Evolutionary conservation across 2,888 invertebrate species (phyloP).

Genomic region (Loripinus fragilis): DNA sequence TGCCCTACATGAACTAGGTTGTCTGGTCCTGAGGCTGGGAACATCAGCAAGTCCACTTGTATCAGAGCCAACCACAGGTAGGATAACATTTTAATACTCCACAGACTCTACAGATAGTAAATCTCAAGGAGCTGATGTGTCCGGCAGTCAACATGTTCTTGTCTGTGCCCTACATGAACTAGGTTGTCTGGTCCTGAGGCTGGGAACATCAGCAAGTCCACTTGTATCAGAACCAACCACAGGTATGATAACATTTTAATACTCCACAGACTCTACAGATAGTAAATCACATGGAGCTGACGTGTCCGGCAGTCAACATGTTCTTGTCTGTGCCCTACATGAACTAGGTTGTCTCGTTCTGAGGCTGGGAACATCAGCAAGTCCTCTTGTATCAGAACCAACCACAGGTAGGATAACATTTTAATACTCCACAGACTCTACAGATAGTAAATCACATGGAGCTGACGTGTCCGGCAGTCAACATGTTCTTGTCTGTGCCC

Average conservation of each 20-base stretch:
- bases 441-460: constrained; percentile 69
- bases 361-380: constrained; percentile 96
- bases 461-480: constrained; percentile 76
- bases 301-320: constrained; percentile 79
- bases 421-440: too few relatives aligned
- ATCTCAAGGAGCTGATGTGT: constrained; percentile 65
- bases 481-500: constrained; percentile 89
- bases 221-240: constrained; percentile 94
- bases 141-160: constrained; percentile 80
- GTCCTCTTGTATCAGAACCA: constrained; percentile 94
- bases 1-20: constrained; percentile 96
- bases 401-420: constrained; percentile 89
- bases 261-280: constrained; percentile 70
- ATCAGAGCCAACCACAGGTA: constrained; percentile 93
- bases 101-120: constrained; percentile 73
- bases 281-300: constrained; percentile 70
- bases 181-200: constrained; percentile 93
- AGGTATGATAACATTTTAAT: too few relatives aligned
- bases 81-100: too few relatives aligned
- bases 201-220: constrained; percentile 97
- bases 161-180: constrained; percentile 97
- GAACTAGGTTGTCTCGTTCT: constrained; percentile 95
- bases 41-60: constrained; percentile 96
- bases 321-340: constrained; percentile 92
- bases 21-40: constrained; percentile 94